Conservation (phyloP, 2,113 vertebrate genomes). For the Ictalurus punctatus region DNA sequence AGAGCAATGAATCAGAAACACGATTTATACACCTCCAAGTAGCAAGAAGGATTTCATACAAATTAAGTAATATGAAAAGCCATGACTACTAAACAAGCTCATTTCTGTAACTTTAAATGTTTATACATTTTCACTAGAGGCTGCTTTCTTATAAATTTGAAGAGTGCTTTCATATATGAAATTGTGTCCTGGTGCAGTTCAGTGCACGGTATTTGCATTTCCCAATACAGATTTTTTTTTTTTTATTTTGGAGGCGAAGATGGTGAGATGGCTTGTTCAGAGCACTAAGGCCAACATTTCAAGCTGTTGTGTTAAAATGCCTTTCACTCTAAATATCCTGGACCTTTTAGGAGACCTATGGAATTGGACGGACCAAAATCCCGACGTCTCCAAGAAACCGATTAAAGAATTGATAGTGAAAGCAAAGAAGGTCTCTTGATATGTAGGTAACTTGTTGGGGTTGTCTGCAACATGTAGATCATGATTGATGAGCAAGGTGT, state of each 20-base stretch:
- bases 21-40: background rate
- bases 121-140: background rate
- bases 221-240: too few relatives aligned
- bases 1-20: background rate
- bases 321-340: background rate
- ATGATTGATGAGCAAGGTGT: background rate
- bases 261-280: background rate
- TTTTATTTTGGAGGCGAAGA: background rate
- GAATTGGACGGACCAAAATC: background rate
- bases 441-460: background rate
- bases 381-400: background rate
- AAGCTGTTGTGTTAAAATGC: background rate
- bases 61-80: background rate
- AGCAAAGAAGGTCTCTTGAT: background rate
- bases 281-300: background rate
- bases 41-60: background rate
- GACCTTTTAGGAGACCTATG: background rate
- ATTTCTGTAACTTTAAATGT: background rate
- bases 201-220: conserved; percentile 10
- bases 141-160: background rate
- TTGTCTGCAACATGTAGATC: background rate
- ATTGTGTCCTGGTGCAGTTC: conserved; percentile 17
- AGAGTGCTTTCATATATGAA: conserved; percentile 9
- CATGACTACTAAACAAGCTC: background rate
- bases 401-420: background rate